phyloP scores from a whole-genome alignment of 2,113 vertebrate genomes.

The Dicerorhinus sumatrensis region DNA sequence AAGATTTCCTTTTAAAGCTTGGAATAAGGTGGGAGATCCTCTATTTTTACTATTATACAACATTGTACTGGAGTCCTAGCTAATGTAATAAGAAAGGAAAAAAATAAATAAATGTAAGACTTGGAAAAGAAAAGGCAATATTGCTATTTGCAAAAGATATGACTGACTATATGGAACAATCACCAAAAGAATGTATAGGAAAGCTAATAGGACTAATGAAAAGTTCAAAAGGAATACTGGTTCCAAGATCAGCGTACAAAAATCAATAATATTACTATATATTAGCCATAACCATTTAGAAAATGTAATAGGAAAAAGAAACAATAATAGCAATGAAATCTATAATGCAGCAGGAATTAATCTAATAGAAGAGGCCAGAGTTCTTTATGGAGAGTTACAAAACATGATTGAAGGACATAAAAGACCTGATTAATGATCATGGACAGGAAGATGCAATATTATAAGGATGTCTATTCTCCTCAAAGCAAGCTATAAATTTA shows the following conservation, averaged over 20 bases:
- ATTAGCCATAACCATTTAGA: background rate
- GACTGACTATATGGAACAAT: background rate
- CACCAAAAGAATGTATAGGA: background rate
- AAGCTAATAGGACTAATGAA: background rate
- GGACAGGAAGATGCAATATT: background rate
- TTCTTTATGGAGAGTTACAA: background rate
- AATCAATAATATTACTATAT: constrained; percentile 2
- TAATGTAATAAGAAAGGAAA: background rate
- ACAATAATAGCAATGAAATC: background rate
- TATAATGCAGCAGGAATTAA: background rate
- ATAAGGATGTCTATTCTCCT: background rate
- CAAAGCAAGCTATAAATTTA: background rate
- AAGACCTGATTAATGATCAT: background rate
- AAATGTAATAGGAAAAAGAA: background rate
- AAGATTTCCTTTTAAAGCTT: background rate
- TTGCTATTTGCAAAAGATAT: background rate
- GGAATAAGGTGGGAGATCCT: background rate
- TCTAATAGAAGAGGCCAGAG: background rate
- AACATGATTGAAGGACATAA: background rate
- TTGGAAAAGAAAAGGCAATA: background rate
- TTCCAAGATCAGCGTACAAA: background rate
- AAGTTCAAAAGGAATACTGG: background rate
- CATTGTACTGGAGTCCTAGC: background rate
- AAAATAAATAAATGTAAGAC: background rate
- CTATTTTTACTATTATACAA: background rate